phyloP scores from a whole-genome alignment of 2,888 invertebrate species.

The Philereme transversata region DNA sequence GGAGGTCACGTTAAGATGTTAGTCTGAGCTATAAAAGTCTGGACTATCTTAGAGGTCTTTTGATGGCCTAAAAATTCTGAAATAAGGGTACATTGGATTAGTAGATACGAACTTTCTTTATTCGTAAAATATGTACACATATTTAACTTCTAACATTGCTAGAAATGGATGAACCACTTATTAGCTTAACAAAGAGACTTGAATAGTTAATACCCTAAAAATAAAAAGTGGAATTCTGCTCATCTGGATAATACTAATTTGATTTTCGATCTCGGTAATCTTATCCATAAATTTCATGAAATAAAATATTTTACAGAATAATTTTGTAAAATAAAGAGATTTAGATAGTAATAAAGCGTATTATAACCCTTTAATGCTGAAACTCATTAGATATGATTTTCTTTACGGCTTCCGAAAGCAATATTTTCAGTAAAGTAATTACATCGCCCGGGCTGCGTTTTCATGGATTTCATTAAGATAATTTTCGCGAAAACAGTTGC shows the following conservation, averaged over 20 bases:
- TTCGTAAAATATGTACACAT: no score
- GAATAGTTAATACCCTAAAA: background rate
- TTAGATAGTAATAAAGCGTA: slow-evolving; percentile 25
- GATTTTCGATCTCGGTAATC: background rate
- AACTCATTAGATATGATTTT: slow-evolving; percentile 74
- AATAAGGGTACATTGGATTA: no score
- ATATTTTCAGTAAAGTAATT: slow-evolving; percentile 73
- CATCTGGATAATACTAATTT: background rate
- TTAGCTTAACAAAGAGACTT: background rate
- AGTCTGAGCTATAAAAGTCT: no score
- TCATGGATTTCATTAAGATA: slow-evolving; percentile 61
- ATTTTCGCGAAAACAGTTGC: slow-evolving; percentile 42
- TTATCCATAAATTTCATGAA: background rate
- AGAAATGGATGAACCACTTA: no score
- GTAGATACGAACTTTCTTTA: no score
- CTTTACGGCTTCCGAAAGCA: slow-evolving; percentile 74
- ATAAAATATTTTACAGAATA: background rate
- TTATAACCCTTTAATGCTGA: slow-evolving; percentile 54
- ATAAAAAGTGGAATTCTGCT: background rate
- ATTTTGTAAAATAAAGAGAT: slow-evolving; percentile 4
- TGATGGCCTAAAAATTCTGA: no score
- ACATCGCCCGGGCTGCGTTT: slow-evolving; percentile 63
- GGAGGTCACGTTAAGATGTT: no score
- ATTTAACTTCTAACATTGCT: no score
- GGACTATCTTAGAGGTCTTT: no score